Base-by-base conservation (phyloP, 2,888 invertebrate genomes). In the Leptopilina drosophilae region DNA sequence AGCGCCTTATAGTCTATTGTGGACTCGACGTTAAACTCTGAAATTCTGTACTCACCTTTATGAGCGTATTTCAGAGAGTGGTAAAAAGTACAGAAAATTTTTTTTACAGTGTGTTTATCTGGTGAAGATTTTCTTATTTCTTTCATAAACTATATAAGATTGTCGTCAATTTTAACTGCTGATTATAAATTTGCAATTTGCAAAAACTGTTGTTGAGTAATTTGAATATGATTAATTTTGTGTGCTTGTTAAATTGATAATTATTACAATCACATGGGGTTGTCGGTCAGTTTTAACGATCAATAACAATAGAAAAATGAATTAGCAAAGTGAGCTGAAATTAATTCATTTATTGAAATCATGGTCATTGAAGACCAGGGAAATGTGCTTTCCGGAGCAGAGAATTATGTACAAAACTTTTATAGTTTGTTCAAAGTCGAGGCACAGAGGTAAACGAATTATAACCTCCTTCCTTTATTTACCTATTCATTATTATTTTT, bases 351-450 rank as follows among this genome's bases (percentile, higher is more conserved):
- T 81, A 84, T 49, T 49, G 49, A 49, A 88, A 85, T 80, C 87
- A 91, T 91, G 90, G 88, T 90, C 85, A 88, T 88, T 79, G 89
- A 90, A 77, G 89, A 90, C 82, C 86, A 89, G 82, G 91, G 89
- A 69, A 89, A 87, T 86, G 87, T 92, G 88, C 89, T 92, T 86
- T 92, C 92, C 62, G 93, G 92, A 84, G 92, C 92, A 69, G 91
- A 92, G 53, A 90, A 90, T 84, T 91, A 93, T 79, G 92, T 91
- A 78, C 91, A 91, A 88, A 91, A 90, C 86, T 93, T 93, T 84
- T 92, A 93, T 83, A 92, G 92, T 81, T 89, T 93, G 77, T 93
- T 92, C 86, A 92, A 92, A 87, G 91, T 92, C 81, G 92, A 92
- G 84, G 91, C 91, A 76, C 91, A 92, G 85, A 92, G 92, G 92